Base-by-base conservation (phyloP, 2,113 vertebrate species). In the zebrafish (Danio rerio) region DNA sequence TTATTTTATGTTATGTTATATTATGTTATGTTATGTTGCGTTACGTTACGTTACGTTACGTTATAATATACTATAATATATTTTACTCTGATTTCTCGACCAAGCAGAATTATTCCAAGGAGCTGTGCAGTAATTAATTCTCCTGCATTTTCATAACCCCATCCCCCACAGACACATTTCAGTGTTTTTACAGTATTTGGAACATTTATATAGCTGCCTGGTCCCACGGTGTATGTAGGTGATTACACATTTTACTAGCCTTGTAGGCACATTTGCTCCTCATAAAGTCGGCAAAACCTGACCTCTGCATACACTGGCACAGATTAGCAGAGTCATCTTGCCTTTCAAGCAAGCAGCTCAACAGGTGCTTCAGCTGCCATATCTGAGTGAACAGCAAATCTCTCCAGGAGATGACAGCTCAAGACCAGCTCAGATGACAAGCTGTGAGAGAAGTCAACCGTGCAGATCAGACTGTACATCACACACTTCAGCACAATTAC, bases 391-490 rank as follows among this genome's bases (percentile, higher is more conserved):
- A 58, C 75, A 65, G 9, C 59, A 78, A 62, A 78, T 76, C 18
- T 76, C 53, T 59, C 42, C 15, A 10, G 10, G 61, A 78, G 75
- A 50, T 18, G 59, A 78, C 75, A 65, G 59, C 75, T 78, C 58
- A 31, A 65, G 59, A 78, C 21, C 43, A 65, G 62, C 59, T 78
- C 75, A 5, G 43, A 76, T 61, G 58, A 76, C 73, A 76, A 76
- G 56, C 58, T 45, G 5, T 20, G 11, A 58, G 50, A 74, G 55
- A 74, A 31, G 31, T 5, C 71, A 56, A 42, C 21, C 52, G 16
- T 18, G 12, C 13, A 71, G 18, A 20, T 71, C 10, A 13, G 49
- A 15, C 47, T 66, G 62, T 65, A 43, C 63, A 5, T 43, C 4
- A 11, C 20, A 71, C 69, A 31, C 18, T 71, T 69, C 12, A 20